phyloP scores from a whole-genome alignment of 1,140 invertebrate species.

The Monochamus saltuarius region DNA sequence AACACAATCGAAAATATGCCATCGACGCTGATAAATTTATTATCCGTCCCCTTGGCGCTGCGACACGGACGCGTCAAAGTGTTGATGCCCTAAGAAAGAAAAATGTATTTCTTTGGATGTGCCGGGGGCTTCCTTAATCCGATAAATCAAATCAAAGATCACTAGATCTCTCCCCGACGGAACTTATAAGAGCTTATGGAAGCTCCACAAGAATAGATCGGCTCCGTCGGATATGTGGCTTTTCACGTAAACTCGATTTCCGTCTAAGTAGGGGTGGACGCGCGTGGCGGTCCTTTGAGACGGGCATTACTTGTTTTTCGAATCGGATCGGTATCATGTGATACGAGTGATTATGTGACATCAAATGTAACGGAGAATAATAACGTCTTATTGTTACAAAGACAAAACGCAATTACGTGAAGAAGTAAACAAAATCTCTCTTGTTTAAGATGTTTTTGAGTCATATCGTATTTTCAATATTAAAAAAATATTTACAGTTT shows the following conservation, averaged over 20 bases:
- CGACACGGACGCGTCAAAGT: slow-evolving; percentile 29
- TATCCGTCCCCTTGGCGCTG: slow-evolving; percentile 12
- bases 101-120: slow-evolving; percentile 41
- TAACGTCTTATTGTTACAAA: too few relatives aligned
- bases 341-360: too few relatives aligned
- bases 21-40: slow-evolving; percentile 7
- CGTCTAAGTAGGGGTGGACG: not conserved
- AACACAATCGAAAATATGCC: too few relatives aligned
- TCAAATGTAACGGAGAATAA: too few relatives aligned
- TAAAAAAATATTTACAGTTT: too few relatives aligned
- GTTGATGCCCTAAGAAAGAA: slow-evolving; percentile 42
- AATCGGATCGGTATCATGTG: too few relatives aligned
- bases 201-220: slow-evolving; percentile 24
- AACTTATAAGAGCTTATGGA: slow-evolving; percentile 39
- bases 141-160: slow-evolving; percentile 48
- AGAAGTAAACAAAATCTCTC: too few relatives aligned
- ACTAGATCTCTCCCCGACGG: slow-evolving; percentile 31
- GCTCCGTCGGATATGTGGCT: not conserved
- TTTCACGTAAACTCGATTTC: slow-evolving; percentile 15
- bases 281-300: too few relatives aligned
- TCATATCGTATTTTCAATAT: too few relatives aligned
- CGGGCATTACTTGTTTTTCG: too few relatives aligned
- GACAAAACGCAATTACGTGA: too few relatives aligned
- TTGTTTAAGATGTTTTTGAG: too few relatives aligned
- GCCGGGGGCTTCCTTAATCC: slow-evolving; percentile 44